Conservation (phyloP, 2,113 vertebrate genomes). For the Grallaria varia region DNA sequence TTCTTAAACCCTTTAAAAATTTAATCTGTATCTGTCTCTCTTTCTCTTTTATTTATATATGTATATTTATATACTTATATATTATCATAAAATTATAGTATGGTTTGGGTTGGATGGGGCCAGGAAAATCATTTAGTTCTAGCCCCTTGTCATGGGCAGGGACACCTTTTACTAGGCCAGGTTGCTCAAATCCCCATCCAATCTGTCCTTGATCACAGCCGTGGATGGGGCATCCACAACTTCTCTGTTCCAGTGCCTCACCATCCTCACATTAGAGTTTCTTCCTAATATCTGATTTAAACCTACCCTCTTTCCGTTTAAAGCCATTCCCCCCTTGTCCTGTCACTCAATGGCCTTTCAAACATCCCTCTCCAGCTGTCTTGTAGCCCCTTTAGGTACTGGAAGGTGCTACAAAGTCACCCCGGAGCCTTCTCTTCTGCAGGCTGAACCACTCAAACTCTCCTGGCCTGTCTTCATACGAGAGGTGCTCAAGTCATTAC, state of each 20-base stretch:
- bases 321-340: neutral
- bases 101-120: neutral
- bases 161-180: neutral
- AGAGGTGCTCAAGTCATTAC: neutral
- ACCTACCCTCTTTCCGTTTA: neutral
- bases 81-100: neutral
- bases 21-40: neutral
- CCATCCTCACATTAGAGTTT: neutral
- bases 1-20: neutral
- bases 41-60: neutral
- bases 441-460: neutral
- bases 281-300: neutral
- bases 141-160: neutral
- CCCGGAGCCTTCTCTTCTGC: neutral
- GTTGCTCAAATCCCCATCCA: neutral
- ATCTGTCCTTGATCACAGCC: neutral
- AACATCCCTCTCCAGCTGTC: neutral
- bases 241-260: neutral
- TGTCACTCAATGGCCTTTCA: neutral
- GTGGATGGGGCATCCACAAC: neutral
- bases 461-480: neutral
- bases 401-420: neutral
- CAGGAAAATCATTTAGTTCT: neutral
- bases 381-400: neutral
- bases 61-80: neutral